Base-by-base conservation (phyloP, 2,797 vertebrate species). In the Synaphobranchus kaupii region DNA sequence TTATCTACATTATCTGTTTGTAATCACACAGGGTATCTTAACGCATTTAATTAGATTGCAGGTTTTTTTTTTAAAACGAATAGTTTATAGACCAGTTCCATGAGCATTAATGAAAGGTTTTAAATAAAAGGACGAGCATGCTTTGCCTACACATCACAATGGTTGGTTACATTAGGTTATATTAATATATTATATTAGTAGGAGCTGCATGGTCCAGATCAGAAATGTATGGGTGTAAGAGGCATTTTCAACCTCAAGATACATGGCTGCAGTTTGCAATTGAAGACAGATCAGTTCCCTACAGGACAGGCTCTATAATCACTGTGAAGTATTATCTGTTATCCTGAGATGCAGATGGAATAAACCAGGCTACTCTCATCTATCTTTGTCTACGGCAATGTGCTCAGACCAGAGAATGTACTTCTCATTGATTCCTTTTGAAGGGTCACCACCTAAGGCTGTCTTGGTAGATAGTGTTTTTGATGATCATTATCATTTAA, bases 381-480 rank as follows among this genome's bases (percentile, higher is more conserved):
- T 50, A 50, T n/a, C 44, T 25, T 81, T 50, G 47, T 80, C 44
- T 22, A 48, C 20, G 47, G n/a, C 25, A 48, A 80, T 48, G 44
- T 50, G 47, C 22, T 44, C 78, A n/a, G 78, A n/a, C 78, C 47
- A 50, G 44, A 81, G 78, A 81, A 81, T 81, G 0, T n/a, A 25
- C 78, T 50, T 50, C 78, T 50, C 25, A 25, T 50, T 81, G 78
- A 81, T 81, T 50, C 25, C 1, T 81, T 81, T 50, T n/a, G 10
- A 50, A 50, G 78, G 78, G 78, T 81, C 44, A 81, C 44, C 78
- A 81, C 47, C 17, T 48, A 81, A 25, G 44, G 17, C 73, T 78
- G 73, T 76, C 71, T 39, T 34, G 15, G 15, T 81, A 12, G 76
- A 15, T 50, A 81, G 47, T 44, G 28, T 76, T 76, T 78, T 25